phyloP scores from a whole-genome alignment of 2,113 vertebrate species.

The Pelmatolapia mariae region DNA sequence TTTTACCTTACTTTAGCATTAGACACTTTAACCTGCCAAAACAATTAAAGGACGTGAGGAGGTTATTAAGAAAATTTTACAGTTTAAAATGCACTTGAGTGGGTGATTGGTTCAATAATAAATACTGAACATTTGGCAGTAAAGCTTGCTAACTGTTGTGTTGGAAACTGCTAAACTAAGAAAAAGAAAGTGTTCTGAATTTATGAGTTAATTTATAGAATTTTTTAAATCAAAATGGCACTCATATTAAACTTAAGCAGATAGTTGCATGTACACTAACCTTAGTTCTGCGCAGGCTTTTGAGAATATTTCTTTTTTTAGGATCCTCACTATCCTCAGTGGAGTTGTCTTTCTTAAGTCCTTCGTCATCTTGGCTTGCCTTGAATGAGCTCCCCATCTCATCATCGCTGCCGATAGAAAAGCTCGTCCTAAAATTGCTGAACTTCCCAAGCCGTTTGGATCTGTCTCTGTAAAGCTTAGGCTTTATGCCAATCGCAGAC shows the following conservation, averaged over 20 bases:
- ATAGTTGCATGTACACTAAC: constrained; percentile 57
- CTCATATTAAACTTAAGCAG: background rate
- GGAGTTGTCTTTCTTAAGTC: constrained; percentile 82
- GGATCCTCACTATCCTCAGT: constrained; percentile 86
- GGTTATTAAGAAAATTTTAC: background rate
- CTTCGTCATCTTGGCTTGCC: constrained; percentile 80
- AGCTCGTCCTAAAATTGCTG: constrained; percentile 84
- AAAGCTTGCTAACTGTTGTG: background rate
- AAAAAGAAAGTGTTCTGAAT: background rate
- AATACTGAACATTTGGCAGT: background rate
- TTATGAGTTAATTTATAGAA: background rate
- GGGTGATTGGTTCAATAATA: background rate
- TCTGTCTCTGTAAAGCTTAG: constrained; percentile 82
- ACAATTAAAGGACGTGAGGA: background rate
- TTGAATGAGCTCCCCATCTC: constrained; percentile 81
- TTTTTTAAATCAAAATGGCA: background rate
- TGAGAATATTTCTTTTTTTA: constrained; percentile 84
- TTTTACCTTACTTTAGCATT: background rate
- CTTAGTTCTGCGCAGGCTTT: constrained; percentile 89
- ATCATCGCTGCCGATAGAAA: constrained; percentile 89
- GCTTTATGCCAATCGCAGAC: constrained; percentile 75
- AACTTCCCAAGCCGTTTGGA: constrained; percentile 88
- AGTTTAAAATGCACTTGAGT: background rate
- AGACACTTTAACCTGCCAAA: background rate
- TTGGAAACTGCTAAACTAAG: background rate